These are phyloP conservation scores for Ibycter americanus DNA, from an alignment of 2,797 vertebrate genomes.

Conservation along the genomic window DNA sequence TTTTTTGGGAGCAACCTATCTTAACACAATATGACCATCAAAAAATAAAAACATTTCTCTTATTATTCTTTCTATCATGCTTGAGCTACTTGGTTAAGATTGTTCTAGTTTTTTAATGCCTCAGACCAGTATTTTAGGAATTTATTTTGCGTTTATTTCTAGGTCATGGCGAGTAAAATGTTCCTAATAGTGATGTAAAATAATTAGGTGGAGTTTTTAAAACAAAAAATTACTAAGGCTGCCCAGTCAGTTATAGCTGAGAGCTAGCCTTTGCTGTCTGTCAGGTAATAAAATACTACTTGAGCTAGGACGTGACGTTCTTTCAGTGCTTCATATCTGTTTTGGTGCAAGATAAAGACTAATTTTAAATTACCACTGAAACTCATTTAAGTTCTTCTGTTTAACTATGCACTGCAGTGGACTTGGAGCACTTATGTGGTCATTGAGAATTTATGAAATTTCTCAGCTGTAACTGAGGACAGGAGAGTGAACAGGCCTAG, in stretches of 20 bases:
- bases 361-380: not conserved
- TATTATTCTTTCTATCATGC: not conserved
- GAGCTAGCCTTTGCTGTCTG: not conserved
- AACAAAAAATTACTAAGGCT: not conserved
- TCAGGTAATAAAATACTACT: not conserved
- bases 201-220: not conserved
- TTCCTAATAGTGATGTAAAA: not conserved
- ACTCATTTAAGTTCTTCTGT: not conserved
- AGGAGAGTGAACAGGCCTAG: not conserved
- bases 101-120: not conserved
- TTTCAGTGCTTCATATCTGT: not conserved
- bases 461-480: not conserved
- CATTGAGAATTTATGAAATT: not conserved
- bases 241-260: not conserved
- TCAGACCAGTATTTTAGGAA: not conserved
- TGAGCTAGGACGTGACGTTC: not conserved
- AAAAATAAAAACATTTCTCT: not conserved
- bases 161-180: not conserved
- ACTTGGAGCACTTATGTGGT: fast-evolving
- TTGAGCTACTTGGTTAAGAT: not conserved
- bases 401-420: not conserved
- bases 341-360: not conserved
- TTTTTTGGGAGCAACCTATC: not conserved
- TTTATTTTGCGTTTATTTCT: not conserved
- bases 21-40: not conserved